Base-by-base conservation (phyloP, 2,888 invertebrate species). In the Euplagia quadripunctaria region DNA sequence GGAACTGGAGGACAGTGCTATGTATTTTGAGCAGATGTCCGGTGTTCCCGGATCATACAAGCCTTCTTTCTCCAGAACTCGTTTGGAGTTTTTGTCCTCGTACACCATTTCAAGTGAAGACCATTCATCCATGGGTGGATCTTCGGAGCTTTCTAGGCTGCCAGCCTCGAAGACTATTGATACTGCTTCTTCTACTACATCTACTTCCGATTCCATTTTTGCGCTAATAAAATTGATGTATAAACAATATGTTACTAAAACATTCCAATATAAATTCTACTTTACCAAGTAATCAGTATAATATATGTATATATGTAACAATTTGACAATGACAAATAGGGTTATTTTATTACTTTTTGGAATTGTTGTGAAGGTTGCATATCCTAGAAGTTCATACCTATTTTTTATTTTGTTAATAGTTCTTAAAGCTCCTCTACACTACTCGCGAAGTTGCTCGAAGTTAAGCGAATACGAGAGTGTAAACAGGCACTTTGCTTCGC, bases 41-140 rank as follows among this genome's bases (percentile, higher is more conserved):
- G 88, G 90, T 70, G 88, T 89, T 0, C 91, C 91, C 5, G 91
- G 89, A 4, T 86, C 82, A 52, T 88, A 92, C 0, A 89, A 71
- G 0, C 88, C 89, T 65, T 86, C 20, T 43, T 83, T 81, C 61
- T 78, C 87, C 3, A 89, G 75, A 8, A 75, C 71, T 71, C 81
- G 74, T 74, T 91, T 91, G 4, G 79, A 74, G 63, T 79, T 83
- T 4, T 81, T 82, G 31, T 81, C 76, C 1, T 85, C 77, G 0
- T 75, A 2, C 11, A 82, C 79, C 3, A 91, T 64, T 5, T 86
- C 72, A 4, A 94, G 78, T 0, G 95, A 94, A 8, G 94, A 89
- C 94, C 94, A 94, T 72, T 94, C 89, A 0, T 90, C 89, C 83
- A 88, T 90, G 0, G 93, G 92, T 31, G 89, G 88, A 0, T 93